Evolutionary conservation across 2,797 vertebrate genomes (phyloP).

Genomic region (Gymnothorax javanicus): DNA sequence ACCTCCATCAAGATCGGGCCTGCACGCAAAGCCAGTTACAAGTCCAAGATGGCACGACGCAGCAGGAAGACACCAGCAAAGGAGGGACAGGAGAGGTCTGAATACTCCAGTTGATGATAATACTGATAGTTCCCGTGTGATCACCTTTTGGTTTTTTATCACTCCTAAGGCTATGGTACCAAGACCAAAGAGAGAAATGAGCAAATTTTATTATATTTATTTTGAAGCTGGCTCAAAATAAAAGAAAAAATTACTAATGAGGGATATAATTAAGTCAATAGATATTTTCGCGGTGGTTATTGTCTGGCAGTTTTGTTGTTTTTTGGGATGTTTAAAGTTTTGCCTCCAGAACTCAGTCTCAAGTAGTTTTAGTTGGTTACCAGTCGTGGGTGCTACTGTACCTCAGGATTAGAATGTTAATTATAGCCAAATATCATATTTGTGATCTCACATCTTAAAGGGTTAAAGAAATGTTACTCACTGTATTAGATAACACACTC

Average conservation of each 20-base stretch:
- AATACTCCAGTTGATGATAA: not conserved
- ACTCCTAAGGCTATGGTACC: not conserved
- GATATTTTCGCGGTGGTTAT: not conserved
- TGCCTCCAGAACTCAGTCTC: too few relatives aligned
- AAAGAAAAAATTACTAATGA: not conserved
- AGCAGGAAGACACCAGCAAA: conserved; percentile 81
- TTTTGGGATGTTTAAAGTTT: too few relatives aligned
- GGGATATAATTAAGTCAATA: not conserved
- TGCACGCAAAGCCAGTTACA: conserved; percentile 88
- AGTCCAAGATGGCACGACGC: conserved; percentile 92
- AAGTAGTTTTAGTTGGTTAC: too few relatives aligned
- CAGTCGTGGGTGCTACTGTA: too few relatives aligned
- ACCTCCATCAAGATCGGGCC: conserved; percentile 93
- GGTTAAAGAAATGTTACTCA: not conserved
- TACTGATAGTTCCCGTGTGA: not conserved
- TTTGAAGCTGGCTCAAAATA: not conserved
- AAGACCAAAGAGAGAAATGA: not conserved
- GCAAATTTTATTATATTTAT: not conserved
- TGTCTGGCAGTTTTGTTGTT: not conserved
- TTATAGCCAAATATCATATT: too few relatives aligned
- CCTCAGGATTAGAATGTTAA: too few relatives aligned
- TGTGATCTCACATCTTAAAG: too few relatives aligned
- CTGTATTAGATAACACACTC: not conserved
- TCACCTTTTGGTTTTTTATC: not conserved
- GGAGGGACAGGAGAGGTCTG: conserved; percentile 84